A percentile compares a stretch with the other conserved stretches of the same genome.
phyloP scores from a whole-genome alignment of 2,888 invertebrate species.

The Platycheirus albimanus region DNA sequence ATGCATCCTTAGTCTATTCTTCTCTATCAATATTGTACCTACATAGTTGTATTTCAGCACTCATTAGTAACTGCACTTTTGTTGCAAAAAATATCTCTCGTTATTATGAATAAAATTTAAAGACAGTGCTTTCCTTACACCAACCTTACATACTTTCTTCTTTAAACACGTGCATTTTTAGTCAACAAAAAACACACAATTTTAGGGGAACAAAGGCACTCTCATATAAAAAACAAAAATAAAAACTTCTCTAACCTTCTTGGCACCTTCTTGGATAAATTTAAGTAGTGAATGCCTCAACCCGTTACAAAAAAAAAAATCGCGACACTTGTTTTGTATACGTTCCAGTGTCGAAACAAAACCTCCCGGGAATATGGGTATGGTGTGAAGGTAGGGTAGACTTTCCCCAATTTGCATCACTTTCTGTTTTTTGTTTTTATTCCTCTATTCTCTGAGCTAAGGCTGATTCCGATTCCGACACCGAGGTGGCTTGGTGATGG shows the following conservation, averaged over 20 bases:
- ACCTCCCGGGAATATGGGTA: slow-evolving; percentile 31
- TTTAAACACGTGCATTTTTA: slow-evolving; percentile 58
- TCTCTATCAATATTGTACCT: no score
- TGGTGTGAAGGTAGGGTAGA: not conserved
- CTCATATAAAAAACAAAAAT: slow-evolving; percentile 4
- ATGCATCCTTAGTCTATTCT: no score
- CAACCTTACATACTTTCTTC: slow-evolving; percentile 48
- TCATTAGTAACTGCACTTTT: not conserved
- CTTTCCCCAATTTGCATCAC: slow-evolving; percentile 65
- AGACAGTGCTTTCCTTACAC: slow-evolving; percentile 1
- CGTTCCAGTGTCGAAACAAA: slow-evolving; percentile 44
- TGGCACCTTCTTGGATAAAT: slow-evolving; percentile 33
- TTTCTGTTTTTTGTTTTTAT: slow-evolving; percentile 54
- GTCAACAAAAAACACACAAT: slow-evolving; percentile 2
- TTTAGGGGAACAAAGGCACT: slow-evolving; percentile 17
- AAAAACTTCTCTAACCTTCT: slow-evolving; percentile 40
- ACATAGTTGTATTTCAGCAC: no score
- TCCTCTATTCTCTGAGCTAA: slow-evolving; percentile 23
- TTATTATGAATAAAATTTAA: slow-evolving; percentile 33
- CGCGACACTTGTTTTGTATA: slow-evolving; percentile 65
- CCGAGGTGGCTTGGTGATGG: no score
- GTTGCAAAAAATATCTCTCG: slow-evolving; percentile 8
- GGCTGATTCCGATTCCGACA: not conserved
- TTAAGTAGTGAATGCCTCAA: slow-evolving; percentile 8
- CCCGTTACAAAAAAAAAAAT: no score